Conservation (phyloP, 2,113 vertebrate genomes). For the Elephas maximus region DNA sequence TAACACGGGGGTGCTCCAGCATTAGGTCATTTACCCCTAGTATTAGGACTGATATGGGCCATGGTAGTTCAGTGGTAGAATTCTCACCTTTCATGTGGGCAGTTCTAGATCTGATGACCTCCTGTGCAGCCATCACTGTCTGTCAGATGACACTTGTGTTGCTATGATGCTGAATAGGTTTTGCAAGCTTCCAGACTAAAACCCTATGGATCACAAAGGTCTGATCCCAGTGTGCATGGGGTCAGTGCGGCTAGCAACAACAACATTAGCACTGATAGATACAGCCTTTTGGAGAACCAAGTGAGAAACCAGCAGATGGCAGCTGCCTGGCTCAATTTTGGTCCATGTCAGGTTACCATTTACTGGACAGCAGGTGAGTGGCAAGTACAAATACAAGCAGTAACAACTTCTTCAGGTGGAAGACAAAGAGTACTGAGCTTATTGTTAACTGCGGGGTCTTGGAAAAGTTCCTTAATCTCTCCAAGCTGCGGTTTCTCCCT, state of each 20-base stretch:
- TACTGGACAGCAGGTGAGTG: background rate
- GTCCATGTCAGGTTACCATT: background rate
- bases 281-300: background rate
- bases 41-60: background rate
- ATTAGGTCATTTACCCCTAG: background rate
- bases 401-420: background rate
- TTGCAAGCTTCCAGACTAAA: background rate
- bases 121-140: background rate
- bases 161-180: background rate
- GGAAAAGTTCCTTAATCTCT: background rate
- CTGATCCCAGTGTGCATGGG: background rate
- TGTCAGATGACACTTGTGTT: background rate
- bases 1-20: background rate
- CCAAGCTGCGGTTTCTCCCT: slow-evolving; percentile 1
- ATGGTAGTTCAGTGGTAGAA: background rate
- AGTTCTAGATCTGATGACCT: too few species aligned
- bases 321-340: background rate
- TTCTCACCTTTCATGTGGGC: background rate
- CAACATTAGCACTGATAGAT: background rate
- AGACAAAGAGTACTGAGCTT: background rate
- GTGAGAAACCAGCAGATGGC: background rate
- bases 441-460: background rate
- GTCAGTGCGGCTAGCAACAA: background rate
- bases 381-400: too few species aligned
- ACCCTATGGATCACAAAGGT: background rate